A percentile compares a stretch with the other conserved stretches of the same genome.
Evolutionary conservation across 2,888 invertebrate species (phyloP).

Genomic region (Geotrupes spiniger): DNA sequence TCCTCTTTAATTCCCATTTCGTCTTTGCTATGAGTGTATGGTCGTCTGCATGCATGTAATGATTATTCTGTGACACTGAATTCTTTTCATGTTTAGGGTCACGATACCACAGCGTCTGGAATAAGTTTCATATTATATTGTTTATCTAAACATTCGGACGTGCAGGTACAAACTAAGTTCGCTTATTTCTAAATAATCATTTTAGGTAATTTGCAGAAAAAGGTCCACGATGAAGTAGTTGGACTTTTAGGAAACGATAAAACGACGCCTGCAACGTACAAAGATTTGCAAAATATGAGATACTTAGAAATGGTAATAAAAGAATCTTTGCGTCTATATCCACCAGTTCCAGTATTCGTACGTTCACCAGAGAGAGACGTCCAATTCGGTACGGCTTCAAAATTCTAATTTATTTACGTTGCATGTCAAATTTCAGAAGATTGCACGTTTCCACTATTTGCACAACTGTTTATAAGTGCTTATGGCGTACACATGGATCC

Average conservation of each 20-base stretch:
- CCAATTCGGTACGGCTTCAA: constrained; percentile 33
- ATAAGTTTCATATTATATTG: constrained; percentile 49
- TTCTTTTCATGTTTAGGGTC: too few relatives aligned
- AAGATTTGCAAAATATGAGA: constrained; percentile 54
- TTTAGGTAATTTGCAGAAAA: constrained; percentile 38
- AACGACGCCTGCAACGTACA: constrained; percentile 28
- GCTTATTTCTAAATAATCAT: not conserved
- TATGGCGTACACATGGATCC: constrained; percentile 49
- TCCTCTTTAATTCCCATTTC: too few relatives aligned
- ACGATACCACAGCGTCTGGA: constrained; percentile 51
- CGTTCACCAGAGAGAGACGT: constrained; percentile 48
- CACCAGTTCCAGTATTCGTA: constrained; percentile 54
- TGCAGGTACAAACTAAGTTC: constrained; percentile 41
- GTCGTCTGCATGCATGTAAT: too few relatives aligned
- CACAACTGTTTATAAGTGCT: constrained; percentile 12
- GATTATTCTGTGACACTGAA: too few relatives aligned
- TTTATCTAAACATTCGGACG: constrained; percentile 47
- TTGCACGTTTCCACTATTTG: constrained; percentile 16
- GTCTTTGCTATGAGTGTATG: too few relatives aligned
- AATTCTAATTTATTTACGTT: not conserved
- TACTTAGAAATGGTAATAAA: constrained; percentile 56
- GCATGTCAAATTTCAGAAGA: constrained; percentile 13
- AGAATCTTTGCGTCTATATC: constrained; percentile 54
- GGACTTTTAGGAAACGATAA: constrained; percentile 38
- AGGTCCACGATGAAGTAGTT: constrained; percentile 44